phyloP scores from a whole-genome alignment of 2,113 vertebrate genomes.

The Conger conger region DNA sequence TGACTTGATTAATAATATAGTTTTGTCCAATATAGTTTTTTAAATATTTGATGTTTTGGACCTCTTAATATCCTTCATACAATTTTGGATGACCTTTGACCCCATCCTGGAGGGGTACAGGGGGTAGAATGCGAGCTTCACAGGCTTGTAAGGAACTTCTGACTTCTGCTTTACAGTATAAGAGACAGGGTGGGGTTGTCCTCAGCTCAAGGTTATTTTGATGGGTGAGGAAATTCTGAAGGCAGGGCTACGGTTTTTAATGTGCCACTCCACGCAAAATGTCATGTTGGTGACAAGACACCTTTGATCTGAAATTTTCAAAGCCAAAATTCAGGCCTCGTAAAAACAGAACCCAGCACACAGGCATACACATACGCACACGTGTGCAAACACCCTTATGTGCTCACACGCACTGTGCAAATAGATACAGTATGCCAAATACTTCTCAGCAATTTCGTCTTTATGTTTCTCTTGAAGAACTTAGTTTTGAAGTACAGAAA shows the following conservation, averaged over 20 bases:
- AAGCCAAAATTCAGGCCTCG: conserved; percentile 10
- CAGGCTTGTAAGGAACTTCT: no score
- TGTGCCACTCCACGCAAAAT: conserved; percentile 51
- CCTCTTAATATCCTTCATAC: no score
- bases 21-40: no score
- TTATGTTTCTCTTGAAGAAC: conserved; percentile 64
- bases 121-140: background rate
- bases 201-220: conserved; percentile 59
- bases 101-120: conserved; percentile 33
- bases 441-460: conserved; percentile 8
- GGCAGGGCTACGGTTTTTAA: conserved; percentile 41
- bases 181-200: conserved; percentile 53
- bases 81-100: conserved; percentile 42
- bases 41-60: no score
- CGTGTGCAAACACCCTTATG: background rate
- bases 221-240: conserved; percentile 53
- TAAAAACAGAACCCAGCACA: background rate
- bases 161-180: background rate
- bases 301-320: conserved; percentile 44
- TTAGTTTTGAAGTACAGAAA: conserved; percentile 55
- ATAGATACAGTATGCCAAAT: no score
- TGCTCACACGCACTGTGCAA: no score
- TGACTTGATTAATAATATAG: background rate
- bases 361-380: background rate
- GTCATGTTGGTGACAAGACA: conserved; percentile 2